Percentiles rank a stretch among this genome's conserved stretches.
Evolutionary conservation across 1,140 invertebrate species (phyloP).

Genomic region (Teleogryllus occipitalis): DNA sequence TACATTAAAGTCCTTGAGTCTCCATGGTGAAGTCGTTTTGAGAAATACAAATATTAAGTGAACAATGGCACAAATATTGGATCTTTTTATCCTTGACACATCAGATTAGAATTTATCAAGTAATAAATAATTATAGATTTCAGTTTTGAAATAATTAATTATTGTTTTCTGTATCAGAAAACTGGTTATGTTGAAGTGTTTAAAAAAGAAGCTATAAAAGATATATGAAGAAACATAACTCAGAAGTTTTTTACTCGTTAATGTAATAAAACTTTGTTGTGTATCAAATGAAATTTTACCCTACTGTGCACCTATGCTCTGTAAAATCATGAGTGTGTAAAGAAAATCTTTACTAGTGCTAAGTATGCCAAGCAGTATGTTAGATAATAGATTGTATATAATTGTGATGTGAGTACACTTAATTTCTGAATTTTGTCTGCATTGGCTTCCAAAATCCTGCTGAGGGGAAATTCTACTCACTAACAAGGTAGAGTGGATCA

Average conservation of each 20-base stretch:
- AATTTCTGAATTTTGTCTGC: neutral
- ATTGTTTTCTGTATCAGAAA: slow-evolving; percentile 23
- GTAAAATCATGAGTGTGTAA: neutral
- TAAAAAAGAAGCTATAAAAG: neutral
- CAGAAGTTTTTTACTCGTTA: slow-evolving; percentile 7
- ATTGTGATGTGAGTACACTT: neutral
- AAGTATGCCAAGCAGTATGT: neutral
- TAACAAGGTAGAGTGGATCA: too few relatives aligned
- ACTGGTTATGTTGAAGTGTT: slow-evolving; percentile 16
- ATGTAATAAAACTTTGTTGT: slow-evolving; percentile 14
- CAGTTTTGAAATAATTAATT: slow-evolving; percentile 19
- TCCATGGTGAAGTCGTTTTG: neutral
- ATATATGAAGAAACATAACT: neutral
- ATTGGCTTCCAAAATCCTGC: neutral
- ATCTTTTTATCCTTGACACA: slow-evolving; percentile 7
- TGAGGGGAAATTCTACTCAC: too few relatives aligned
- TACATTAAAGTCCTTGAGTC: neutral
- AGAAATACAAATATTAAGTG: neutral
- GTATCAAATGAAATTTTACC: slow-evolving; percentile 13
- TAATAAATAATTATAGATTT: slow-evolving; percentile 12
- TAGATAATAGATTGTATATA: neutral
- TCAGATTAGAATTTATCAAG: slow-evolving; percentile 13
- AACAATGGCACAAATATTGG: slow-evolving; percentile 13
- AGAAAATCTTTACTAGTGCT: neutral
- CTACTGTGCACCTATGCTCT: slow-evolving; percentile 6